Evolutionary conservation across 2,888 invertebrate species (phyloP).

Genomic region (Protonemura montana): DNA sequence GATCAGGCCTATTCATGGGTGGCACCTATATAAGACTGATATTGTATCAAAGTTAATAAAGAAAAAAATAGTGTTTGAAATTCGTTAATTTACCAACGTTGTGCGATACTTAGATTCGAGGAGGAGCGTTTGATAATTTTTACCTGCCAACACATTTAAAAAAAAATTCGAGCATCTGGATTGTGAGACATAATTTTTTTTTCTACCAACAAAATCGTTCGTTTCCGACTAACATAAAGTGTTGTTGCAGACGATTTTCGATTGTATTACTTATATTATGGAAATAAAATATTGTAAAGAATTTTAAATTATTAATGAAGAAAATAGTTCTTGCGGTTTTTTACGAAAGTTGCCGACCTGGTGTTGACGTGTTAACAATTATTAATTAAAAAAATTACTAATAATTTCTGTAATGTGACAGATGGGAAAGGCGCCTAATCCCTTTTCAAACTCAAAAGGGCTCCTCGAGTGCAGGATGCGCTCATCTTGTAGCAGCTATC

Average conservation of each 20-base stretch:
- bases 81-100: slow-evolving; percentile 37
- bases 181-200: neutral
- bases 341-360: slow-evolving; percentile 39
- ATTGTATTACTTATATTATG: slow-evolving; percentile 24
- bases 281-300: slow-evolving; percentile 10
- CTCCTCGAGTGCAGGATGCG: neutral
- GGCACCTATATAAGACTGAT: slow-evolving; percentile 42
- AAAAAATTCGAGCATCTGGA: neutral
- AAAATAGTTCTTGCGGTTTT: slow-evolving; percentile 29
- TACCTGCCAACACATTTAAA: slow-evolving; percentile 29
- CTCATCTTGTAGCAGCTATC: neutral
- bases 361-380: slow-evolving; percentile 20
- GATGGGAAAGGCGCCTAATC: neutral
- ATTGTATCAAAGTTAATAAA: slow-evolving; percentile 35
- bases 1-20: slow-evolving; percentile 33
- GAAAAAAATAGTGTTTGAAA: slow-evolving; percentile 34
- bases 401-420: neutral
- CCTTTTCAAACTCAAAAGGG: neutral
- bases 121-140: slow-evolving; percentile 32
- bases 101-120: neutral
- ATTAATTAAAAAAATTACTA: slow-evolving; percentile 4
- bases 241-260: slow-evolving; percentile 30
- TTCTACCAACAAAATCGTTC: neutral
- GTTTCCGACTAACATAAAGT: neutral
- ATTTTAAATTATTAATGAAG: slow-evolving; percentile 26